A percentile compares a stretch with the other conserved stretches of the same genome.
phyloP scores from a whole-genome alignment of 2,888 invertebrate species.

The Orthosia gracilis region DNA sequence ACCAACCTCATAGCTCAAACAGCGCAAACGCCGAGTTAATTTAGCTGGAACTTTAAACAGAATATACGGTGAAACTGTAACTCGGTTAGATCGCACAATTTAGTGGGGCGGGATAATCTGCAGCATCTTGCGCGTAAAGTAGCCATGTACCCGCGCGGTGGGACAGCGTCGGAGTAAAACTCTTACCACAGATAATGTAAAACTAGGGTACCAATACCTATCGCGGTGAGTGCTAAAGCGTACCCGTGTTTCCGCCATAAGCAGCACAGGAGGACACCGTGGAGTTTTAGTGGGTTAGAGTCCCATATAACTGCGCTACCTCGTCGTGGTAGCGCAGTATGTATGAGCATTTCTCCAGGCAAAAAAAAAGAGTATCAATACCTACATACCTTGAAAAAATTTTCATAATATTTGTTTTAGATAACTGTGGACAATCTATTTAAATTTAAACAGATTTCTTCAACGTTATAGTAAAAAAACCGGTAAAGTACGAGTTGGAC shows the following conservation, averaged over 20 bases:
- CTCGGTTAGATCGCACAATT: conserved; percentile 61
- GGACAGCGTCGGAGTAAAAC: conserved; percentile 35
- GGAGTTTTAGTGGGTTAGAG: too few relatives aligned
- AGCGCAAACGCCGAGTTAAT: conserved; percentile 52
- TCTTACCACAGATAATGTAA: not conserved
- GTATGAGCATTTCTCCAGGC: too few relatives aligned
- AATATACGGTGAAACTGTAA: conserved; percentile 56
- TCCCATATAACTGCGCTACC: too few relatives aligned
- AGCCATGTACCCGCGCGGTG: conserved; percentile 37
- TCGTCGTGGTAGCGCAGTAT: too few relatives aligned
- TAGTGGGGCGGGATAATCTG: conserved; percentile 64
- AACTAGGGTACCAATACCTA: not conserved
- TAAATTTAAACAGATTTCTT: too few relatives aligned
- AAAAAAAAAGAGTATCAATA: too few relatives aligned
- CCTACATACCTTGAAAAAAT: not conserved
- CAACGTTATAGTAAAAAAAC: too few relatives aligned
- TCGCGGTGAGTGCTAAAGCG: too few relatives aligned
- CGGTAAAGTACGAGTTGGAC: too few relatives aligned
- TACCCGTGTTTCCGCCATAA: too few relatives aligned
- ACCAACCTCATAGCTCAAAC: conserved; percentile 39
- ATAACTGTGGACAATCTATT: too few relatives aligned
- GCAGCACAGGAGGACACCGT: too few relatives aligned
- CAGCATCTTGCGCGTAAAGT: conserved; percentile 66
- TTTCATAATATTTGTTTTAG: not conserved
- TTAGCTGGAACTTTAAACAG: conserved; percentile 57